Conservation (phyloP, 2,888 invertebrate species). For the Heteromurus nitidus region DNA sequence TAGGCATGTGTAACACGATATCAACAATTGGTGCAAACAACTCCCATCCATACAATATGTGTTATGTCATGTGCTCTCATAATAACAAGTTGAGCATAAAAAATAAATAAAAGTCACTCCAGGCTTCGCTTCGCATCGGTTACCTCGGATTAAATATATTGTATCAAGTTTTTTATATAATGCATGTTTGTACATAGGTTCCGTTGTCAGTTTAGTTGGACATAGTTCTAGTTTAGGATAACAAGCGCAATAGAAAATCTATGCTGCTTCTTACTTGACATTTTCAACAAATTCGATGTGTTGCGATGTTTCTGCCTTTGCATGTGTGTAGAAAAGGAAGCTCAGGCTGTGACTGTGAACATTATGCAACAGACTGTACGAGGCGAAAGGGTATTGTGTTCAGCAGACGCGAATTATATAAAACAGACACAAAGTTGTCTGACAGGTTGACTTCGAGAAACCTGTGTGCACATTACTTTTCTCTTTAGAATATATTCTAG, state of each 20-base stretch:
- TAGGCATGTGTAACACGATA: too few species aligned
- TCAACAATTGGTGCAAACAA: too few species aligned
- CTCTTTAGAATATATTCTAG: background rate
- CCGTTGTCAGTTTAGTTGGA: background rate
- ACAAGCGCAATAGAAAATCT: background rate
- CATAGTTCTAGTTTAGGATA: background rate
- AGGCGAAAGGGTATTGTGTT: too few species aligned
- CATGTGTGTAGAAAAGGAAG: background rate
- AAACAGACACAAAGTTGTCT: background rate
- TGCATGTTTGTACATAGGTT: too few species aligned
- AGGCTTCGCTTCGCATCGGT: too few species aligned
- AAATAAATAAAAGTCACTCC: too few species aligned
- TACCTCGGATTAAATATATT: too few species aligned
- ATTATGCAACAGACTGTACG: background rate
- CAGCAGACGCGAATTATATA: background rate
- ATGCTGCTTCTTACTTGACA: background rate
- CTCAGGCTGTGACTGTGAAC: too few species aligned
- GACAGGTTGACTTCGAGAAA: constrained; percentile 9
- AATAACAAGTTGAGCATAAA: too few species aligned
- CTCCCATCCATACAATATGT: too few species aligned
- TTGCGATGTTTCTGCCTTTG: background rate
- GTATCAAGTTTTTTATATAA: too few species aligned
- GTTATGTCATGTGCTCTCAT: too few species aligned
- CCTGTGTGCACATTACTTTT: background rate
- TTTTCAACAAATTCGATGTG: background rate